phyloP scores from a whole-genome alignment of 2,888 invertebrate genomes.

The Himalopsyche kuldschensis region DNA sequence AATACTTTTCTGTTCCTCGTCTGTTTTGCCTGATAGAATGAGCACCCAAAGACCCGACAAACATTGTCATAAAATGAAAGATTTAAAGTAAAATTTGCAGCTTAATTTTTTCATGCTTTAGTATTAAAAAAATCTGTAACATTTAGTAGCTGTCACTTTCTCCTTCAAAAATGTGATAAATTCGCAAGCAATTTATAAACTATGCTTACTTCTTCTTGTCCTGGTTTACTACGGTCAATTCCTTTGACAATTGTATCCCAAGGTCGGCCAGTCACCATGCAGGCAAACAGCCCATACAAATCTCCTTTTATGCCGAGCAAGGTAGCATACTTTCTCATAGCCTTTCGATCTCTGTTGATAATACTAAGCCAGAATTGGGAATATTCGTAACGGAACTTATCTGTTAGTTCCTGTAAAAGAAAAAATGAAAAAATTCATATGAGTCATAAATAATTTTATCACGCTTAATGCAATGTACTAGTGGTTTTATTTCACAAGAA shows the following conservation, averaged over 20 bases:
- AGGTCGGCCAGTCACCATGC: conserved; percentile 93
- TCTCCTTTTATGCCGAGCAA: conserved; percentile 82
- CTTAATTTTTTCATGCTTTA: too few relatives aligned
- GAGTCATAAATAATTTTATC: not conserved
- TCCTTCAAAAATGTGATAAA: not conserved
- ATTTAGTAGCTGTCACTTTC: too few relatives aligned
- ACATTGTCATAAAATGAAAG: too few relatives aligned
- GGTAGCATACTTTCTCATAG: conserved; percentile 76
- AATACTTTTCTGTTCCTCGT: too few relatives aligned
- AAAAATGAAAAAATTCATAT: not conserved
- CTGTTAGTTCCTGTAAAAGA: conserved; percentile 70
- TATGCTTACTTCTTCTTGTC: conserved; percentile 63
- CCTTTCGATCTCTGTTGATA: conserved; percentile 75
- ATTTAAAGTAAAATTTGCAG: too few relatives aligned
- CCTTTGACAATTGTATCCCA: conserved; percentile 91
- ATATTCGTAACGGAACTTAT: conserved; percentile 87
- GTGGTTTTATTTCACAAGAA: too few relatives aligned
- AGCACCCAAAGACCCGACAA: too few relatives aligned
- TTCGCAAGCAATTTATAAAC: not conserved
- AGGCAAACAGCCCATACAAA: conserved; percentile 86
- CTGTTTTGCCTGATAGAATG: too few relatives aligned
- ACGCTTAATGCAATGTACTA: too few relatives aligned
- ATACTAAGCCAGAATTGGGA: conserved; percentile 93
- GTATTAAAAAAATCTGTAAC: too few relatives aligned
- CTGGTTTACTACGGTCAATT: conserved; percentile 72